phyloP scores from a whole-genome alignment of 2,888 invertebrate genomes.

The Marronus borbonicus region DNA sequence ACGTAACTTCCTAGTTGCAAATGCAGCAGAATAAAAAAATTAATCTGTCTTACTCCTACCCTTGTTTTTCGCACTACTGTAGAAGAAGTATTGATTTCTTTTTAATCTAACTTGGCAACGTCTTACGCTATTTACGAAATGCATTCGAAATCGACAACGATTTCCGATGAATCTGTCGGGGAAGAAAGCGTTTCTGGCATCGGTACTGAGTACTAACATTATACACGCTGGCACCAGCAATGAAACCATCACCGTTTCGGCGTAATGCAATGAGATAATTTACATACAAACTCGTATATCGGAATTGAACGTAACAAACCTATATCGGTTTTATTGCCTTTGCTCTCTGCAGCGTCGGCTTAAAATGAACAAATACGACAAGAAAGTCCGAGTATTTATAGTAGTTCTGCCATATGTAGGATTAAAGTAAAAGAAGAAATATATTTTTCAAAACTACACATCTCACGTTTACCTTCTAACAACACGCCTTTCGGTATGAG shows the following conservation, averaged over 20 bases:
- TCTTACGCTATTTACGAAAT: neutral
- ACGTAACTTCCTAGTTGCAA: too few relatives aligned
- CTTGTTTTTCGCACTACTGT: neutral
- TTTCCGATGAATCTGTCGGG: neutral
- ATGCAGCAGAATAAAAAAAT: too few relatives aligned
- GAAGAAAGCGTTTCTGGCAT: constrained; percentile 1
- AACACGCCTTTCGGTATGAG: too few relatives aligned
- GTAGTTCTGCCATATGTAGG: too few relatives aligned
- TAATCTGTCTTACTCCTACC: too few relatives aligned
- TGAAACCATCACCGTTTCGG: neutral
- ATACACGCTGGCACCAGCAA: constrained; percentile 4
- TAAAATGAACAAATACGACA: too few relatives aligned
- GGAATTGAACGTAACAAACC: neutral
- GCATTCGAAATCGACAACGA: neutral
- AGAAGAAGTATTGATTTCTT: neutral
- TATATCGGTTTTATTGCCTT: too few relatives aligned
- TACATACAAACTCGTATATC: neutral
- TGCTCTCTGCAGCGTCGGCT: too few relatives aligned
- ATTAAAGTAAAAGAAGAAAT: too few relatives aligned
- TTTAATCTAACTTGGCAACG: neutral
- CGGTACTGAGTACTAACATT: neutral
- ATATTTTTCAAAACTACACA: too few relatives aligned
- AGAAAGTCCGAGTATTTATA: too few relatives aligned
- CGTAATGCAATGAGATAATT: constrained; percentile 1
- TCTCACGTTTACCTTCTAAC: too few relatives aligned